A percentile compares a stretch with the other conserved stretches of the same genome.
These are phyloP conservation scores for Oreortyx pictus DNA, from an alignment of 2,797 vertebrate species.

Conservation along the genomic window DNA sequence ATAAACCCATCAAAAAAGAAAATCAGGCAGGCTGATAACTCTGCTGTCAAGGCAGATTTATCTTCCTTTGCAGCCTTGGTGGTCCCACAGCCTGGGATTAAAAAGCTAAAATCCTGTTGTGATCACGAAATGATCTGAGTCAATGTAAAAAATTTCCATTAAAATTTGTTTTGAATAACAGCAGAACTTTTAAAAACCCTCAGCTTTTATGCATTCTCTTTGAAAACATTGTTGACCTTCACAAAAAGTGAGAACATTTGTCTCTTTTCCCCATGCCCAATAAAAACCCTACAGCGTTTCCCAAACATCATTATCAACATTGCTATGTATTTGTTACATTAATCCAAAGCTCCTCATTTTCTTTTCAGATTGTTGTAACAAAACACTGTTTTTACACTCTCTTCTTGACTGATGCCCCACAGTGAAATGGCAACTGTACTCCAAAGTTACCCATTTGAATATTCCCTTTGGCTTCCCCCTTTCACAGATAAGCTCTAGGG, in stretches of 20 bases:
- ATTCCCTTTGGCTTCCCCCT: not conserved
- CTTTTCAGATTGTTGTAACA: not conserved
- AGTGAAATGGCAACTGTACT: not conserved
- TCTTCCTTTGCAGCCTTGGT: slow-evolving; percentile 34
- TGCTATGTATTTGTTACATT: not conserved
- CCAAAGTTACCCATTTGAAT: not conserved
- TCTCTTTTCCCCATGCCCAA: not conserved
- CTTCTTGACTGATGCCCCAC: not conserved
- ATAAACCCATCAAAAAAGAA: slow-evolving; percentile 62
- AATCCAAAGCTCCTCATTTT: not conserved
- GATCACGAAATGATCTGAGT: not conserved
- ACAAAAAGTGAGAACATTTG: not conserved
- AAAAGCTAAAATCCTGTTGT: slow-evolving; percentile 27
- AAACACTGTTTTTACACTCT: not conserved
- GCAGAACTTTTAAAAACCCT: not conserved
- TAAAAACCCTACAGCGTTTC: not conserved
- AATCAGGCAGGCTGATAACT: slow-evolving; percentile 55
- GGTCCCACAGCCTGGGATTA: not conserved
- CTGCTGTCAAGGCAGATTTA: slow-evolving; percentile 52
- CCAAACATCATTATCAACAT: too few species aligned
- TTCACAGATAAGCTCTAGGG: not conserved
- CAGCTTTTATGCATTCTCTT: not conserved
- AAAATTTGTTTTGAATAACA: not conserved
- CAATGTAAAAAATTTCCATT: not conserved
- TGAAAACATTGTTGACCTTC: not conserved